Conservation (phyloP, 2,888 invertebrate genomes). For the Macrostomum cliftonense region DNA sequence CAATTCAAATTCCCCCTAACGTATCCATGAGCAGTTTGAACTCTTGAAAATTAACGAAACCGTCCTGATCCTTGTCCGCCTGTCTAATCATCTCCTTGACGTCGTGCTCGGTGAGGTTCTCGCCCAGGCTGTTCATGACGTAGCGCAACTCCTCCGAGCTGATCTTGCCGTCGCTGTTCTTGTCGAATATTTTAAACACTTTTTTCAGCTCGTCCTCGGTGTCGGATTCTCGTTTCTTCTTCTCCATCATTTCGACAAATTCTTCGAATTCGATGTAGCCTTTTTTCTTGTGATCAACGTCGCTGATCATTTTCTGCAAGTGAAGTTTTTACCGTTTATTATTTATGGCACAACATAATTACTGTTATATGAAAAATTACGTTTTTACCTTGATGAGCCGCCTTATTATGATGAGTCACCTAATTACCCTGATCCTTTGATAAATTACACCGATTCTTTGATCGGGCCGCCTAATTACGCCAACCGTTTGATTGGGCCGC, state of each 20-base stretch:
- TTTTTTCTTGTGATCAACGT: background rate
- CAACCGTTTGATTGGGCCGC: too few species aligned
- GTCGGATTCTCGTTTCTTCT: background rate
- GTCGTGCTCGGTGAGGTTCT: background rate
- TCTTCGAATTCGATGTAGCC: slow-evolving; percentile 1
- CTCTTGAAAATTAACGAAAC: slow-evolving; percentile 1
- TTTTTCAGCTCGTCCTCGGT: background rate
- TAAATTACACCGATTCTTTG: too few species aligned
- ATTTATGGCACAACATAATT: too few species aligned
- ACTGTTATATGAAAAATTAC: too few species aligned
- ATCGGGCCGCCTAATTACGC: too few species aligned
- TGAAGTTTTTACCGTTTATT: too few species aligned
- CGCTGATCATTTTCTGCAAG: background rate
- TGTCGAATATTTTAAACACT: background rate
- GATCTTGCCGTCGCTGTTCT: background rate
- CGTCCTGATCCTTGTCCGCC: background rate
- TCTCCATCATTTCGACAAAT: background rate
- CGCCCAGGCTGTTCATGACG: slow-evolving; percentile 1
- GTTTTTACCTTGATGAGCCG: too few species aligned
- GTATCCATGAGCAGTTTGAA: background rate
- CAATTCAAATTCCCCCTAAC: too few species aligned
- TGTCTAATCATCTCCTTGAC: background rate
- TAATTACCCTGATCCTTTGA: too few species aligned
- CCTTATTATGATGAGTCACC: too few species aligned
- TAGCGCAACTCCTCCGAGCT: background rate